Conservation (phyloP, 2,113 vertebrate genomes). For the Enhydra lutris region DNA sequence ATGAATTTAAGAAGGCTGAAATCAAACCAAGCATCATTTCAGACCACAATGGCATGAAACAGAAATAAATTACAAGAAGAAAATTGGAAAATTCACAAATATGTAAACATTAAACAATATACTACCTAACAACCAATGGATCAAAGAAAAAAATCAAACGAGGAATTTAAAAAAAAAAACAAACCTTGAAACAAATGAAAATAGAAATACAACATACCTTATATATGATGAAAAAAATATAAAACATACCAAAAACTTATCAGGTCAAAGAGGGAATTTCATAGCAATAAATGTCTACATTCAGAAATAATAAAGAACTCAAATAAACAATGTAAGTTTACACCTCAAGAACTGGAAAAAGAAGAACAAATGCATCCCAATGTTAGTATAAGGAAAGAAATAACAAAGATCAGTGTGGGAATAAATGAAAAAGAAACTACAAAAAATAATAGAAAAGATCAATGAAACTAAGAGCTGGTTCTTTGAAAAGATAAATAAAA, state of each 20-base stretch:
- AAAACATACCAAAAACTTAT: neutral
- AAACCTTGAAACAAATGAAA: neutral
- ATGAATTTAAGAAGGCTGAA: neutral
- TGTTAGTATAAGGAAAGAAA: neutral
- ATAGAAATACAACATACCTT: neutral
- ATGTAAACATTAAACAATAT: neutral
- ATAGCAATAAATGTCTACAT: neutral
- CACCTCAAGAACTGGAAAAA: neutral
- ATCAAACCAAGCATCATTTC: neutral
- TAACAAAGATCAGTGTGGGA: neutral
- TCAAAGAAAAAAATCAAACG: neutral
- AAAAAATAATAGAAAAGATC: neutral
- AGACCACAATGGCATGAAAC: neutral
- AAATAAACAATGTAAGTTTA: neutral
- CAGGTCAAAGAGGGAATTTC: neutral
- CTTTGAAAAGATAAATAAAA: neutral
- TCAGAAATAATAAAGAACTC: neutral
- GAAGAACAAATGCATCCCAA: neutral
- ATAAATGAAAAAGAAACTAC: neutral
- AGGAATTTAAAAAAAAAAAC: neutral
- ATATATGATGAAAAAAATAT: neutral
- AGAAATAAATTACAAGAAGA: neutral
- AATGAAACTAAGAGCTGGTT: neutral
- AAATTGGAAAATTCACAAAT: neutral
- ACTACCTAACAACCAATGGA: neutral